Evolutionary conservation across 1,140 invertebrate species (phyloP).

Genomic region (Epicauta chinensis): DNA sequence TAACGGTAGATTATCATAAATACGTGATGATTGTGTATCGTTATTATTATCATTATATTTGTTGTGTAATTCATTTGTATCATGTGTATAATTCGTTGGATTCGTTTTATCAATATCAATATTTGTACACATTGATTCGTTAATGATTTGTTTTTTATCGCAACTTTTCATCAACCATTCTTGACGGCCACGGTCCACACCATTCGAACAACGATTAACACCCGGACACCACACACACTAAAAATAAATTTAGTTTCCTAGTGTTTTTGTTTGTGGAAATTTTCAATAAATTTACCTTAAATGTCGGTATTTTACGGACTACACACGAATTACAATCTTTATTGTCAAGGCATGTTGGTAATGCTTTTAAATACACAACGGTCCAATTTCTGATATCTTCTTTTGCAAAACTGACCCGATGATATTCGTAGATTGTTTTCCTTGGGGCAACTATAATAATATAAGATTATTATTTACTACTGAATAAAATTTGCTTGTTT

Average conservation of each 20-base stretch:
- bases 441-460: slow-evolving; percentile 64
- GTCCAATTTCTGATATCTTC: slow-evolving; percentile 75
- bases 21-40: too few relatives aligned
- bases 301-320: slow-evolving; percentile 47
- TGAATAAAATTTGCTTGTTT: background rate
- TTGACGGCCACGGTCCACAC: slow-evolving; percentile 82
- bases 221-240: slow-evolving; percentile 84
- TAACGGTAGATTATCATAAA: too few relatives aligned
- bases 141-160: slow-evolving; percentile 47
- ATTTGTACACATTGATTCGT: slow-evolving; percentile 41
- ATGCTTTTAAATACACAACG: slow-evolving; percentile 72
- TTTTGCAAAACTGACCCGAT: slow-evolving; percentile 75
- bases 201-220: slow-evolving; percentile 76
- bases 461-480: background rate
- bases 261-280: too few relatives aligned
- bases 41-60: too few relatives aligned
- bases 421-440: slow-evolving; percentile 96
- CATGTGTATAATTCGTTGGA: too few relatives aligned
- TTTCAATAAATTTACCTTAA: too few relatives aligned
- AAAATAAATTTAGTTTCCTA: slow-evolving; percentile 23
- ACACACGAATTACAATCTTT: slow-evolving; percentile 68
- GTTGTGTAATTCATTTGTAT: too few relatives aligned
- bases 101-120: too few relatives aligned
- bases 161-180: slow-evolving; percentile 81
- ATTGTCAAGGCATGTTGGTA: slow-evolving; percentile 80